Conservation (phyloP, 2,797 vertebrate species). For the Melanotaenia nigrans region DNA sequence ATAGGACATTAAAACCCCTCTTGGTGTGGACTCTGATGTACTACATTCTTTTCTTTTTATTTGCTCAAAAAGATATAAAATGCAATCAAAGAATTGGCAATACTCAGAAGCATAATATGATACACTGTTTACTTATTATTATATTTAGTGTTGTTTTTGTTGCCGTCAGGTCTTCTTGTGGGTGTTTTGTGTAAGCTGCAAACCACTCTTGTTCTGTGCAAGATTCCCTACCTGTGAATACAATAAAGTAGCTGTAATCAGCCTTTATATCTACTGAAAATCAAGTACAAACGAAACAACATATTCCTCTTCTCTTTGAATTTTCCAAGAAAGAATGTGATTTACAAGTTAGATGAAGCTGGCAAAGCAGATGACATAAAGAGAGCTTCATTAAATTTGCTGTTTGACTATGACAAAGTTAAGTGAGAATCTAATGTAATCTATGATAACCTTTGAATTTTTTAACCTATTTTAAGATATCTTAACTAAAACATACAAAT, state of each 20-base stretch:
- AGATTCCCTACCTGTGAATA: slow-evolving; percentile 1
- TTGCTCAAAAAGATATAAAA: not conserved
- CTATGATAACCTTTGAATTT: slow-evolving; percentile 14
- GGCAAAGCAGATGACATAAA: not conserved
- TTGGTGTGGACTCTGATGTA: too few species aligned
- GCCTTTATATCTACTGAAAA: slow-evolving; percentile 13
- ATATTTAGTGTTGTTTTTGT: not conserved
- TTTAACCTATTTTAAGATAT: slow-evolving; percentile 25
- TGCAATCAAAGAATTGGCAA: not conserved
- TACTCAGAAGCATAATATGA: not conserved
- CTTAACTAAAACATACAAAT: slow-evolving; percentile 30
- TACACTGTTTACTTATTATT: not conserved
- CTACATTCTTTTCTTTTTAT: not conserved
- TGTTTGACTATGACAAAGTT: slow-evolving; percentile 16
- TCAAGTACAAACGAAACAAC: not conserved
- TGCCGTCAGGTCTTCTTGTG: not conserved
- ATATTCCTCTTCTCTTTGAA: slow-evolving; percentile 8
- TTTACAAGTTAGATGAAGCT: slow-evolving; percentile 20
- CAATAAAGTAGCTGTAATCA: not conserved
- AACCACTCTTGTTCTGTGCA: not conserved
- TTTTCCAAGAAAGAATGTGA: slow-evolving; percentile 12
- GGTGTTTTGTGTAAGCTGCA: not conserved
- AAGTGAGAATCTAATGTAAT: slow-evolving; percentile 13
- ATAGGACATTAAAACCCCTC: not conserved
- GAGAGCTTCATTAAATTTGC: slow-evolving; percentile 24